These are phyloP conservation scores for Nomada fucata DNA, from an alignment of 2,888 invertebrate species.

Conservation along the genomic window DNA sequence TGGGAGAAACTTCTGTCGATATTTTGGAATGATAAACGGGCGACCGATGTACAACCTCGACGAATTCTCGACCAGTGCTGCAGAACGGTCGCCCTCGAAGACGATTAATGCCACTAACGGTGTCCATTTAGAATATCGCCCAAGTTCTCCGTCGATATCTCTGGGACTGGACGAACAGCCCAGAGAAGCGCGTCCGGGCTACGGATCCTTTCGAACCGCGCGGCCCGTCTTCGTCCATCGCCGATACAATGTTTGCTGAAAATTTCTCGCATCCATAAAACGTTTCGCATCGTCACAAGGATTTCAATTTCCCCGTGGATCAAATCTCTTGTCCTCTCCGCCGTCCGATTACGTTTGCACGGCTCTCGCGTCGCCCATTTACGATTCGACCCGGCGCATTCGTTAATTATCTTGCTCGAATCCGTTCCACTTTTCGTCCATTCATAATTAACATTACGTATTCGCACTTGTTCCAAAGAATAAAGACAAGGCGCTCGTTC, in stretches of 20 bases:
- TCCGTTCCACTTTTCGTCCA: neutral
- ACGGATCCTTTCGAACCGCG: neutral
- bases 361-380: too few relatives aligned
- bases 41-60: constrained; percentile 13
- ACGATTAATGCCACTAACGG: constrained; percentile 22
- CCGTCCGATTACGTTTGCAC: too few relatives aligned
- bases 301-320: too few relatives aligned
- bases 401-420: too few relatives aligned
- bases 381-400: too few relatives aligned
- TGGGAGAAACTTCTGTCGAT: neutral
- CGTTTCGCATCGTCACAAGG: too few relatives aligned
- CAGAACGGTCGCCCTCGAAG: constrained; percentile 5
- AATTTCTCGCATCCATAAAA: too few relatives aligned
- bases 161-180: neutral
- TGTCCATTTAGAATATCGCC: constrained; percentile 21
- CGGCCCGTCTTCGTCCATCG: too few relatives aligned
- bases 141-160: constrained; percentile 15
- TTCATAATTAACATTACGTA: neutral
- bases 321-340: too few relatives aligned
- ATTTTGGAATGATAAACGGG: neutral
- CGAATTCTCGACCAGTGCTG: constrained; percentile 8
- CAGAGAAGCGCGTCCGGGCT: neutral
- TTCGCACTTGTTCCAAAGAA: constrained; percentile 1
- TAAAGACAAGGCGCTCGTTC: neutral
- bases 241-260: too few relatives aligned